Conservation (phyloP, 2,113 vertebrate species). For the Mugil cephalus region DNA sequence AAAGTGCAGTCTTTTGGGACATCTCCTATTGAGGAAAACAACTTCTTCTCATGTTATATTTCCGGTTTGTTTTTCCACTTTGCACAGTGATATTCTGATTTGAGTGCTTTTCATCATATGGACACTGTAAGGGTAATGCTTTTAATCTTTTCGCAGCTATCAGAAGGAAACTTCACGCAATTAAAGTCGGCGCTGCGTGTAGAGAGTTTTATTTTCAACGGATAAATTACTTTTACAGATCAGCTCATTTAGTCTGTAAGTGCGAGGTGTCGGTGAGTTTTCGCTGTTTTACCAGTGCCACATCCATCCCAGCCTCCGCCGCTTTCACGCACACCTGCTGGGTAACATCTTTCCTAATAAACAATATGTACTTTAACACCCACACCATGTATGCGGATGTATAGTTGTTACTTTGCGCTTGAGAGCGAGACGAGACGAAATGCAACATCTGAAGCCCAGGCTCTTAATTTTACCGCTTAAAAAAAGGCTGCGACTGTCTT, state of each 20-base stretch:
- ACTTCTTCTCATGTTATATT: too few species aligned
- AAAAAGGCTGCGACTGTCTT: slow-evolving; percentile 30
- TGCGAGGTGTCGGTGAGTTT: not conserved
- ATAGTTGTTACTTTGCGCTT: not conserved
- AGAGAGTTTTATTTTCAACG: too few species aligned
- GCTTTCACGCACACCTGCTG: not conserved
- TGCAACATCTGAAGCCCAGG: slow-evolving; percentile 23
- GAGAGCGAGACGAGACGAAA: slow-evolving; percentile 40
- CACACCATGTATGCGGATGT: not conserved
- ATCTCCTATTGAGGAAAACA: too few species aligned
- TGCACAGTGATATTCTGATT: too few species aligned
- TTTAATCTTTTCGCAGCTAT: too few species aligned
- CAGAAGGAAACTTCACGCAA: too few species aligned
- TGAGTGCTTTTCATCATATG: too few species aligned
- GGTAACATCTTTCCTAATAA: not conserved
- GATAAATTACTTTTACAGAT: not conserved
- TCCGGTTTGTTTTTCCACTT: too few species aligned
- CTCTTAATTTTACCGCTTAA: slow-evolving; percentile 33
- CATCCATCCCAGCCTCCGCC: not conserved
- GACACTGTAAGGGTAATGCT: too few species aligned
- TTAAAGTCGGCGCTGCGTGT: too few species aligned
- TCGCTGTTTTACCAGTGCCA: not conserved
- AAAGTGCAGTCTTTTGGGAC: too few species aligned
- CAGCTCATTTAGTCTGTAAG: not conserved
- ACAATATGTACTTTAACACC: not conserved